A percentile compares a stretch with the other conserved stretches of the same genome.
phyloP scores from a whole-genome alignment of 2,888 invertebrate species.

The Tetragonula carbonaria region DNA sequence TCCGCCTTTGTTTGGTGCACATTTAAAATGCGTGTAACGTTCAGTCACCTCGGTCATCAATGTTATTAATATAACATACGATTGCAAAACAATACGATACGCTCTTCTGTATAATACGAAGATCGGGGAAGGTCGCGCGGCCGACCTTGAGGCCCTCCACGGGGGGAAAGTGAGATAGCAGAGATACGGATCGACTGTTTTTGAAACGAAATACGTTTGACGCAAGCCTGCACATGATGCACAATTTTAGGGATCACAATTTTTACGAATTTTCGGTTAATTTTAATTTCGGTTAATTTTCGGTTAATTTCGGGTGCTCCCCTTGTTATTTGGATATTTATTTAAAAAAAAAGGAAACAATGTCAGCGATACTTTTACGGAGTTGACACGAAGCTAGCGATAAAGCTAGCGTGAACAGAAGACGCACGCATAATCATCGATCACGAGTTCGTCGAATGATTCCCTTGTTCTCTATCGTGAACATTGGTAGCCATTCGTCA shows the following conservation, averaged over 20 bases:
- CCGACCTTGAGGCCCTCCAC: slow-evolving; percentile 42
- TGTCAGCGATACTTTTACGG: slow-evolving; percentile 63
- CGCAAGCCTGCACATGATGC: background rate
- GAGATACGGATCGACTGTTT: slow-evolving; percentile 8
- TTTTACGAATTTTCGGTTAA: slow-evolving; percentile 22
- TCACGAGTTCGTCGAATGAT: slow-evolving; percentile 73
- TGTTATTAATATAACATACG: slow-evolving; percentile 40
- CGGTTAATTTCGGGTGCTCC: slow-evolving; percentile 20
- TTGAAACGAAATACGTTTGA: background rate
- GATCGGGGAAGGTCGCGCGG: slow-evolving; percentile 34
- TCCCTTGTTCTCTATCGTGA: slow-evolving; percentile 51
- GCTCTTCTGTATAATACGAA: background rate
- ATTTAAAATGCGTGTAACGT: slow-evolving; percentile 17
- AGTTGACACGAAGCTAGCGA: slow-evolving; percentile 46
- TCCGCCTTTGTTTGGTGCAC: slow-evolving; percentile 1
- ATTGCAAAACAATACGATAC: slow-evolving; percentile 11
- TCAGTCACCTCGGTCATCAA: background rate
- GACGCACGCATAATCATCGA: slow-evolving; percentile 51
- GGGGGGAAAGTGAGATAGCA: slow-evolving; percentile 21
- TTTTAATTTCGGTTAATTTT: slow-evolving; percentile 12
- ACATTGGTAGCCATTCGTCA: slow-evolving; percentile 50
- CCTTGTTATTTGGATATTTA: slow-evolving; percentile 16
- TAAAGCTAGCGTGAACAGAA: slow-evolving; percentile 36
- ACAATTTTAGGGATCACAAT: too few species aligned
- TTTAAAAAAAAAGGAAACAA: slow-evolving; percentile 53